Evolutionary conservation across 2,888 invertebrate genomes (phyloP), one percentile per base, ranked within the genome.

Genomic region (Synanthedon formicaeformis): DNA sequence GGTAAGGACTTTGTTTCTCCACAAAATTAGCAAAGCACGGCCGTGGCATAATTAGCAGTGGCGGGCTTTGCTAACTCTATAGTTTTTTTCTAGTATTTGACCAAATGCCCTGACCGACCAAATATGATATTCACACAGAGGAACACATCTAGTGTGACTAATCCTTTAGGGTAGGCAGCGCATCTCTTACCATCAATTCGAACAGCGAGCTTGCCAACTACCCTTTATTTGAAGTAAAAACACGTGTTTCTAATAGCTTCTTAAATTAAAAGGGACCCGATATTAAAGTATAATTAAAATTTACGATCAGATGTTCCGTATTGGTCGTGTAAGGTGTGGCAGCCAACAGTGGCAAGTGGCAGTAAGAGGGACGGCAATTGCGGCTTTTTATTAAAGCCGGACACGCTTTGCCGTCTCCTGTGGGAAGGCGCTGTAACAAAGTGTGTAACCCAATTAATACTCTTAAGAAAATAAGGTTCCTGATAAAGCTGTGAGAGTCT

Each of bases 381-480:
- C 83, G 78, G 55, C 75, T 81, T 61, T 78, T 84, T 52, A 86
- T 62, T 48, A 83, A 61, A 52, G 67, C 77, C 50, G 71, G 73
- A 59, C 85, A 85, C 1, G 67, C 64, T 54, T 64, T 72, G 14
- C 80, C 76, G 5, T 57, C 52, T 5, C 73, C 73, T 5, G 67
- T 58, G 4, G 64, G 57, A 4, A 58, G 55, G 3, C 58, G 64
- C 76, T 76, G 62, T 12, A 66, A 66, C 11, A 52, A 50, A 52
- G 34, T 45, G n/a, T 12, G 6, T 45, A n/a, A 45, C 14, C 6
- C 45, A 45, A 13, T 45, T 45, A 14, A 45, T 14, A 8, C 1
- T 34, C 27, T 34, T 34, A 34, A 34, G 27, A 8, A 6, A 34
- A 34, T 34, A 10, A 34, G 34, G 10, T 10, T 34, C 2, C 34